Percentiles rank a stretch among this genome's conserved stretches.
phyloP scores from a whole-genome alignment of 1,140 invertebrate genomes.

The Muscidifurax raptorellus region DNA sequence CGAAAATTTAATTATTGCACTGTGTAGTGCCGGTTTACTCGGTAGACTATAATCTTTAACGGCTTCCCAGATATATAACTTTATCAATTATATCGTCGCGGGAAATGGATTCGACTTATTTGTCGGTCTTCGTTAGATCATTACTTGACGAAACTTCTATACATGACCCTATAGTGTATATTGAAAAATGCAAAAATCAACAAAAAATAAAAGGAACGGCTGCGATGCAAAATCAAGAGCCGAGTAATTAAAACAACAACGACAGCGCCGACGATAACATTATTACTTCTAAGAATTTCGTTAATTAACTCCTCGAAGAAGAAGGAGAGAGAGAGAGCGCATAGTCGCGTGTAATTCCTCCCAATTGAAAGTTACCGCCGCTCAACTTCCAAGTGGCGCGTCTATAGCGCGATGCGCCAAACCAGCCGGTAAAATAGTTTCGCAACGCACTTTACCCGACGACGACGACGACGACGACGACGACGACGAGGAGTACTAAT shows the following conservation, averaged over 20 bases:
- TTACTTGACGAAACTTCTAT: no score
- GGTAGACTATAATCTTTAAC: no score
- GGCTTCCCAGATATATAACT: no score
- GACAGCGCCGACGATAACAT: background rate
- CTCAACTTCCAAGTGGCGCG: background rate
- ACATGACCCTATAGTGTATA: no score
- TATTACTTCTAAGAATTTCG: background rate
- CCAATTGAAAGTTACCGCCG: background rate
- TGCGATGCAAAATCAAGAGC: background rate
- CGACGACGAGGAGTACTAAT: no score
- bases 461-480: background rate
- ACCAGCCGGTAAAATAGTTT: background rate
- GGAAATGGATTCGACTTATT: no score
- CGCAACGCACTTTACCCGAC: background rate
- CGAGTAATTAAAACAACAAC: background rate
- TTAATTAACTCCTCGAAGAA: background rate
- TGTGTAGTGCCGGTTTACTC: no score
- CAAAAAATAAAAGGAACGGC: no score
- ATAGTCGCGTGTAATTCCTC: background rate
- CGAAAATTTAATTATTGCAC: no score
- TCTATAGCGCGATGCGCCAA: background rate
- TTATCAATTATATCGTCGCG: no score
- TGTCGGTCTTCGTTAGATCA: no score
- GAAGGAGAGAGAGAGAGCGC: background rate
- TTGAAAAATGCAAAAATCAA: background rate